Percentiles rank a stretch among this genome's conserved stretches.
Conservation (phyloP, 2,888 invertebrate species). For the Caenorhabditis zanzibari region DNA sequence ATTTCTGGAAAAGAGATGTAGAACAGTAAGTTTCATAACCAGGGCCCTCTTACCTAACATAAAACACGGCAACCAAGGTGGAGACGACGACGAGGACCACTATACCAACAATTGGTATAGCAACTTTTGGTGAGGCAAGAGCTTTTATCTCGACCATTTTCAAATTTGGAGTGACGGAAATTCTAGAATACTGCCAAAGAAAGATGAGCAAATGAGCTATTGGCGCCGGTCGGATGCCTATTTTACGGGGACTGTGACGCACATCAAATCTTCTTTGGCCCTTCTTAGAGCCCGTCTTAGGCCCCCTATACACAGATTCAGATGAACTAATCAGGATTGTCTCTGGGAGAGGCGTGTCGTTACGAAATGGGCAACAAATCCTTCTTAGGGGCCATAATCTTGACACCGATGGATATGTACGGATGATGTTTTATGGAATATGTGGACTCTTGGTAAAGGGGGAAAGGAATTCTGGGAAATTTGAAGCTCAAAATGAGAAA, state of each 20-base stretch:
- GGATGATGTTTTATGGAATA: too few species aligned
- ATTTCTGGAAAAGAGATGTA: conserved; percentile 32
- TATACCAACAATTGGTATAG: conserved; percentile 64
- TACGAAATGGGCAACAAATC: neutral
- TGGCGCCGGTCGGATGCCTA: conserved; percentile 16
- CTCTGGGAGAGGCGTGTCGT: neutral
- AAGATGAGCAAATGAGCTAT: conserved; percentile 36
- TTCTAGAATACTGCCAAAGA: neutral
- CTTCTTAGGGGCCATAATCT: neutral
- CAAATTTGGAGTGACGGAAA: neutral
- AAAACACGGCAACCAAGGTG: conserved; percentile 68
- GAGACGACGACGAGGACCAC: conserved; percentile 64
- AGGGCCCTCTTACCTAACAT: conserved; percentile 69
- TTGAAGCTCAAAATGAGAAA: too few species aligned
- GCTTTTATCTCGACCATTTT: conserved; percentile 66
- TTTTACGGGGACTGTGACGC: conserved; percentile 55
- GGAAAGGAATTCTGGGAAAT: neutral
- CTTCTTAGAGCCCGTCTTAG: conserved; percentile 34
- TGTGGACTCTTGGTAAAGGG: too few species aligned
- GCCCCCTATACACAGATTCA: conserved; percentile 33
- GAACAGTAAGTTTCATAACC: neutral
- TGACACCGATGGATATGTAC: neutral
- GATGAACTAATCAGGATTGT: conserved; percentile 22
- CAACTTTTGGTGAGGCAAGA: conserved; percentile 67
- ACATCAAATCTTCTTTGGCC: conserved; percentile 53